phyloP scores from a whole-genome alignment of 2,797 vertebrate genomes.

The Argyrosomus regius region DNA sequence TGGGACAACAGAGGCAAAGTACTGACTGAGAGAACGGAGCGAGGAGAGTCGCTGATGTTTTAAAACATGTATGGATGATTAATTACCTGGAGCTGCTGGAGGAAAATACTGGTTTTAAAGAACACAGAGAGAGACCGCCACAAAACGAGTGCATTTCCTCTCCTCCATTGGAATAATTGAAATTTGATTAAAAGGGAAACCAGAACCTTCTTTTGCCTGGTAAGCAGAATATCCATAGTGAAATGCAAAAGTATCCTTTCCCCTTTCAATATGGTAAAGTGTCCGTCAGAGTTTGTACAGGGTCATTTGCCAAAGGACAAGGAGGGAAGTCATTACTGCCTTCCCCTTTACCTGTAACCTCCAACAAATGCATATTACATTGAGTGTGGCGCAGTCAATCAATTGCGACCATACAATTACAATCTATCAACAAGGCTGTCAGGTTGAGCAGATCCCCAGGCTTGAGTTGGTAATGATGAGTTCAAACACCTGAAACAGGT shows the following conservation, averaged over 20 bases:
- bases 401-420: slow-evolving; percentile 80
- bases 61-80: slow-evolving; percentile 86
- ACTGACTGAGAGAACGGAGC: slow-evolving; percentile 73
- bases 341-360: slow-evolving; percentile 81
- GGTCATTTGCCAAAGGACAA: slow-evolving; percentile 83
- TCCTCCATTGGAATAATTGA: slow-evolving; percentile 81
- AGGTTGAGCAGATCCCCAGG: slow-evolving; percentile 80
- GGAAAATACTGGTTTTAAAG: slow-evolving; percentile 83
- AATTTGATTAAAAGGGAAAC: slow-evolving; percentile 86
- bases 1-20: slow-evolving; percentile 82
- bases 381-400: slow-evolving; percentile 81
- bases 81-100: slow-evolving; percentile 83
- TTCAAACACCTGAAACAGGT: slow-evolving; percentile 83
- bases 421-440: slow-evolving; percentile 84
- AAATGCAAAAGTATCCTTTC: slow-evolving; percentile 76
- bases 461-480: slow-evolving; percentile 84
- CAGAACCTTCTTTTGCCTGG: slow-evolving; percentile 75
- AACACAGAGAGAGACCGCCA: slow-evolving; percentile 72
- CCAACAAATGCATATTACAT: slow-evolving; percentile 82
- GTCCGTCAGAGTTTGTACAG: slow-evolving; percentile 74
- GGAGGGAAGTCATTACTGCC: slow-evolving; percentile 78
- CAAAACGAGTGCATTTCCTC: slow-evolving; percentile 74
- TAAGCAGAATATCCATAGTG: slow-evolving; percentile 81
- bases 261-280: slow-evolving; percentile 74
- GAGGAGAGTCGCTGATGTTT: slow-evolving; percentile 82